Conservation (phyloP, 2,888 invertebrate species). For the Sicus ferrugineus region DNA sequence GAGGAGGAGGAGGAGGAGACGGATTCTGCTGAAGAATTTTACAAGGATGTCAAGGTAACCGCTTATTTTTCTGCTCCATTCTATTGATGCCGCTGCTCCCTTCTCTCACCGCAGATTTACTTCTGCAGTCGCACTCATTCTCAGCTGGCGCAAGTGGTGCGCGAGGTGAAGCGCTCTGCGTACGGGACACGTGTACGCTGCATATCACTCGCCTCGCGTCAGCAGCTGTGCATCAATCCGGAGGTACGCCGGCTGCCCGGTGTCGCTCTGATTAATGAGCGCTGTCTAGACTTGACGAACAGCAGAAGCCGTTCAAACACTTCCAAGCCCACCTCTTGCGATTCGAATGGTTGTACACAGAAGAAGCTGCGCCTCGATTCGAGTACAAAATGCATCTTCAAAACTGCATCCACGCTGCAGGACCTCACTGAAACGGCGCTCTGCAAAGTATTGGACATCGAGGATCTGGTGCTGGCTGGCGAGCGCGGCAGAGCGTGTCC, state of each 20-base stretch:
- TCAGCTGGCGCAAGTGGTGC: constrained; percentile 93
- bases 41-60: constrained; percentile 57
- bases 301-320: constrained; percentile 69
- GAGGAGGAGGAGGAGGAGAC: constrained; percentile 41
- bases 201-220: constrained; percentile 87
- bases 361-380: constrained; percentile 70
- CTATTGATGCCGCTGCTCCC: background rate
- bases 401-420: constrained; percentile 71
- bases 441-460: constrained; percentile 83
- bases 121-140: constrained; percentile 98
- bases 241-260: constrained; percentile 77
- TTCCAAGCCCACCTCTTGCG: constrained; percentile 44
- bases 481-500: constrained; percentile 83
- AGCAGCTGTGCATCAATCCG: constrained; percentile 89
- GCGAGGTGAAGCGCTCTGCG: constrained; percentile 85
- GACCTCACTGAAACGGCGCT: constrained; percentile 73
- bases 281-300: constrained; percentile 76
- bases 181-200: constrained; percentile 77
- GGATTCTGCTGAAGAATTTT: constrained; percentile 51
- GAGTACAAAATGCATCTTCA: constrained; percentile 79
- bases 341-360: constrained; percentile 52
- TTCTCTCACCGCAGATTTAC: constrained; percentile 74
- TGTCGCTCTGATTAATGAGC: constrained; percentile 87
- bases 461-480: constrained; percentile 79
- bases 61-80: background rate